These are phyloP conservation scores for Mus caroli DNA, from an alignment of 2,797 vertebrate genomes.

Conservation along the genomic window DNA sequence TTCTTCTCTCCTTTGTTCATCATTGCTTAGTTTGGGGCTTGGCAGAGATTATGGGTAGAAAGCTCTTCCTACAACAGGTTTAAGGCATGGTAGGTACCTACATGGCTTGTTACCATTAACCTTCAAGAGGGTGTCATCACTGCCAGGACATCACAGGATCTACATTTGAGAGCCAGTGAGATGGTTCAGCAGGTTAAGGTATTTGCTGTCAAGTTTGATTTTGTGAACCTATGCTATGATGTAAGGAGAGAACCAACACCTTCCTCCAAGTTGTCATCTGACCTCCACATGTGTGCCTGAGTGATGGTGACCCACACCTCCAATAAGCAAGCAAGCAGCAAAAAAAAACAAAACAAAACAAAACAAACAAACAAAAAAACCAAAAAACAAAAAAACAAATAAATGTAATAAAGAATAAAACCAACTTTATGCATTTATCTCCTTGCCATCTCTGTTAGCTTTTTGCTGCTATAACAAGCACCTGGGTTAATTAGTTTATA, in stretches of 20 bases:
- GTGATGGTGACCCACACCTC: neutral
- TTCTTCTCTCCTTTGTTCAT: neutral
- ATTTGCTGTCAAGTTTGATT: neutral
- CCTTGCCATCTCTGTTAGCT: neutral
- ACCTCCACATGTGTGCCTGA: neutral
- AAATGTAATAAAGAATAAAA: neutral
- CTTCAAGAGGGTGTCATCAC: neutral
- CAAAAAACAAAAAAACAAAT: neutral
- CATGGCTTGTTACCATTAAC: neutral
- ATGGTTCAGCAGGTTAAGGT: neutral
- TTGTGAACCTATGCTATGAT: neutral
- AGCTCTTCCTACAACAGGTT: neutral
- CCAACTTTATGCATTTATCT: conserved; percentile 39
- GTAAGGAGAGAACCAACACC: neutral
- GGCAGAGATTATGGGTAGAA: neutral
- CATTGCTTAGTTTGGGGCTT: neutral
- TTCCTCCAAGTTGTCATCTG: neutral
- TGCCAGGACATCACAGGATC: neutral
- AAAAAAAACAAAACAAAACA: too few relatives aligned
- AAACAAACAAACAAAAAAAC: too few relatives aligned
- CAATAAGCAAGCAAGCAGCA: neutral
- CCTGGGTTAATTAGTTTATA: neutral
- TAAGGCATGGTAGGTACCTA: neutral
- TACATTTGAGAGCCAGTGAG: neutral
- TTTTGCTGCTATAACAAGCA: neutral